Conservation (phyloP, 2,888 invertebrate species). For the Baronia brevicornis region DNA sequence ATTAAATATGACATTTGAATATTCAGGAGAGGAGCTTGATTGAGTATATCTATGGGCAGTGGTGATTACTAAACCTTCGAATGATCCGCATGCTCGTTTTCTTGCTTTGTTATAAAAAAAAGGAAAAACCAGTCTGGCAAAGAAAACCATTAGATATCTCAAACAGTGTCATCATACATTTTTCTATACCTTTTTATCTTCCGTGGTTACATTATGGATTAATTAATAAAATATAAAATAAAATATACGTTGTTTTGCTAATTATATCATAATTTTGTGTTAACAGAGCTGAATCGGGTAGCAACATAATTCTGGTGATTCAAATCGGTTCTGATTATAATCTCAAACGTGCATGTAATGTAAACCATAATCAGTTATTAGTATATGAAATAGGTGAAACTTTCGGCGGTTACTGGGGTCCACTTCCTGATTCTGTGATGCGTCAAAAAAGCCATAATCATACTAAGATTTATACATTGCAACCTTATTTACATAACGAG, state of each 20-base stretch:
- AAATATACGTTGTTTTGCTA: background rate
- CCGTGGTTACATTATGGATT: no score
- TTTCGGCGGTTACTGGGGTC: slow-evolving; percentile 62
- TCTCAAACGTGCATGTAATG: slow-evolving; percentile 30
- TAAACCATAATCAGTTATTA: slow-evolving; percentile 36
- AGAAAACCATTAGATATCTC: no score
- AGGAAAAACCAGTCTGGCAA: no score
- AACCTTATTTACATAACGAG: slow-evolving; percentile 27
- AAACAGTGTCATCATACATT: no score
- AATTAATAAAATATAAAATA: background rate
- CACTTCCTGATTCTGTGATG: slow-evolving; percentile 37
- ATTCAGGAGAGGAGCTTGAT: no score
- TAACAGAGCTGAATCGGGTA: slow-evolving; percentile 51
- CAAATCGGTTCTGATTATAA: slow-evolving; percentile 29
- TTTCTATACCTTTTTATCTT: no score
- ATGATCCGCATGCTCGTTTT: no score
- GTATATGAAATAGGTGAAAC: slow-evolving; percentile 58
- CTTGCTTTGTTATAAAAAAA: no score
- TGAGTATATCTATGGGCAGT: no score
- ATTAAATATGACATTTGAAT: no score
- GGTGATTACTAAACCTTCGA: no score
- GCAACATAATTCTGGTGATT: slow-evolving; percentile 52
- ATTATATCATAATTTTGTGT: background rate
- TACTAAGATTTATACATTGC: slow-evolving; percentile 35
- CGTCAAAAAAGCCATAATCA: slow-evolving; percentile 16